Evolutionary conservation across 2,113 vertebrate genomes (phyloP).

Genomic region (human): DNA sequence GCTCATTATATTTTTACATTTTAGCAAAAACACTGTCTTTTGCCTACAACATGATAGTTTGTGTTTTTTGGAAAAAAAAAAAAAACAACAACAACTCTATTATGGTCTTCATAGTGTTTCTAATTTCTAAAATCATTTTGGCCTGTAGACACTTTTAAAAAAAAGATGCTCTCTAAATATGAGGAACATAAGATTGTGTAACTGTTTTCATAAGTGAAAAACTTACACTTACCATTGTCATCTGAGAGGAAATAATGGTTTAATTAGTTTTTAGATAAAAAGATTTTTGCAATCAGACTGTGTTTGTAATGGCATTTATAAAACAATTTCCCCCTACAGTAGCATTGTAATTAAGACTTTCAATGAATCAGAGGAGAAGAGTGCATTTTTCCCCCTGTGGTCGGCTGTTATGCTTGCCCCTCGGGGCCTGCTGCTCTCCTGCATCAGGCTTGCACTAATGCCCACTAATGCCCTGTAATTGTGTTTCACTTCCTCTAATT

Average conservation of each 20-base stretch:
- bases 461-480: slow-evolving; percentile 86
- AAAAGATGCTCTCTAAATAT: slow-evolving; percentile 41
- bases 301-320: slow-evolving; percentile 78
- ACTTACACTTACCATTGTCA: slow-evolving; percentile 40
- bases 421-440: slow-evolving; percentile 75
- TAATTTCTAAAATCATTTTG: slow-evolving; percentile 48
- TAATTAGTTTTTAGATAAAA: slow-evolving; percentile 80
- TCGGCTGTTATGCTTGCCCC: slow-evolving; percentile 56
- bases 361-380: slow-evolving; percentile 69
- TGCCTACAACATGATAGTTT: neutral
- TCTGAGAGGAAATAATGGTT: slow-evolving; percentile 76
- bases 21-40: slow-evolving; percentile 7
- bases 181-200: slow-evolving; percentile 24
- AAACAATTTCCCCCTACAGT: slow-evolving; percentile 49
- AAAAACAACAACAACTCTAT: neutral
- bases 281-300: slow-evolving; percentile 77
- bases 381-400: slow-evolving; percentile 54
- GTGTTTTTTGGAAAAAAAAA: neutral
- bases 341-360: slow-evolving; percentile 77
- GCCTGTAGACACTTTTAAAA: neutral
- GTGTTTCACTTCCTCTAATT: slow-evolving; percentile 87
- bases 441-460: slow-evolving; percentile 83
- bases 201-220: slow-evolving; percentile 70
- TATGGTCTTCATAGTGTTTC: slow-evolving; percentile 22
- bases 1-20: neutral